Evolutionary conservation across 2,888 invertebrate genomes (phyloP), one percentile per base, ranked within the genome.

Genomic region (Notocelia uddmanniana): DNA sequence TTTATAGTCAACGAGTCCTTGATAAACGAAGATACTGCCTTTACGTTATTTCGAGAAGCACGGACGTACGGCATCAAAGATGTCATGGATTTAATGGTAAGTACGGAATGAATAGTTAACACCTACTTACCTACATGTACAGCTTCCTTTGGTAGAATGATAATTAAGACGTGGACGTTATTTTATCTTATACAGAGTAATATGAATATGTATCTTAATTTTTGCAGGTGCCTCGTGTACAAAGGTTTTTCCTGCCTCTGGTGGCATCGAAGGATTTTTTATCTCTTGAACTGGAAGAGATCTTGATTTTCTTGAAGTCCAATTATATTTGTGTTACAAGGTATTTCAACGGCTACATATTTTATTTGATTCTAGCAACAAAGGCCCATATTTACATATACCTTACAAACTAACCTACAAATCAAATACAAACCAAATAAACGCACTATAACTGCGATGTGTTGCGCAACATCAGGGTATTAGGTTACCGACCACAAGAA

Each of bases 251-350:
- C 84, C 85, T 97, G 18, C 96, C 96, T 71, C 88, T 97, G 18
- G 97, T 97, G 34, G 96, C 97, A 48, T 96, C 96, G 0, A 95
- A 94, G 77, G 96, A 97, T 81, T 97, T 96, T 86, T 87, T 97
- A 1, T 94, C 95, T 68, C 85, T 97, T 23, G 94, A 95, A 13
- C 84, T 95, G 0, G 95, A 96, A 13, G 97, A 97, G 80, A 85
- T 97, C 0, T 94, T 95, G 78, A 94, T 94, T n/a, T 91, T 97
- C 70, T 87, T 97, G 1, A 94, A 93, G 73, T 97, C 97, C 0
- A 96, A 96, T 85, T 95, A 95, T 76, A 96, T 97, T 77, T 95
- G 95, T 66, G 96, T 97, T 0, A 96, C 97, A 79, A 95, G 96
- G 93, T 97, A 45, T n/a, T 45, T 45, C n/a, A n/a, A 45, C 45